Conservation (phyloP, 2,113 vertebrate species). For the Aphyosemion australe region DNA sequence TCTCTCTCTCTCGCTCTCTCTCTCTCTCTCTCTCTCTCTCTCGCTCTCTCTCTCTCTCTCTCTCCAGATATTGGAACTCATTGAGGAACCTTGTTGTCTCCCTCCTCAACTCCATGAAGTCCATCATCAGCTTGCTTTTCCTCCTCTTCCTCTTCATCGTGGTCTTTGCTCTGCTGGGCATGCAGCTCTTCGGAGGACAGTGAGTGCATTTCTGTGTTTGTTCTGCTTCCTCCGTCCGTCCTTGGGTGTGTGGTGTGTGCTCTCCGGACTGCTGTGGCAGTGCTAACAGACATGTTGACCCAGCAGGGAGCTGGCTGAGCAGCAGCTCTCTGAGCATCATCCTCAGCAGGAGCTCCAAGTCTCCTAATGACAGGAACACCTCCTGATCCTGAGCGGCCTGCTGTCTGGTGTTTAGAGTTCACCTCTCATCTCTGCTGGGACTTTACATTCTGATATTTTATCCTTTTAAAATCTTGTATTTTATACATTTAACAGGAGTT, state of each 20-base stretch:
- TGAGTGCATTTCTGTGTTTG: constrained; percentile 73
- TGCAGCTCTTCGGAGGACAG: constrained; percentile 99
- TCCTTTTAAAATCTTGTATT: not conserved
- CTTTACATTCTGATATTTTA: not conserved
- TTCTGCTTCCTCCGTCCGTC: not conserved
- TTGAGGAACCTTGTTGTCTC: constrained; percentile 95
- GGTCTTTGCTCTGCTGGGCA: constrained; percentile 95
- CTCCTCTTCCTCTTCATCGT: constrained; percentile 98
- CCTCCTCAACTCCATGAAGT: constrained; percentile 98
- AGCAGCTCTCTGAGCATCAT: constrained; percentile 55
- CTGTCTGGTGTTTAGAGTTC: constrained; percentile 9
- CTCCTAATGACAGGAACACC: constrained; percentile 54
- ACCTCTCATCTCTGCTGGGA: constrained; percentile 4
- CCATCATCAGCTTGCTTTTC: constrained; percentile 97
- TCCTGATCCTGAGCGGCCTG: constrained; percentile 39
- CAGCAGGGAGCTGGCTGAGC: constrained; percentile 60
- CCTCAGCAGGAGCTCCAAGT: constrained; percentile 57
- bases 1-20: too few relatives aligned
- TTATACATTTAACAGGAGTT: too few relatives aligned
- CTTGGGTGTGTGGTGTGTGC: constrained; percentile 26
- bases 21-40: too few relatives aligned
- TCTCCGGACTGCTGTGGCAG: constrained; percentile 35
- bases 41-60: too few relatives aligned
- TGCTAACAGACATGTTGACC: constrained; percentile 46
- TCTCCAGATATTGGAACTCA: constrained; percentile 94